Conservation (phyloP, 1,140 invertebrate genomes). For the Papilio polyxenes region DNA sequence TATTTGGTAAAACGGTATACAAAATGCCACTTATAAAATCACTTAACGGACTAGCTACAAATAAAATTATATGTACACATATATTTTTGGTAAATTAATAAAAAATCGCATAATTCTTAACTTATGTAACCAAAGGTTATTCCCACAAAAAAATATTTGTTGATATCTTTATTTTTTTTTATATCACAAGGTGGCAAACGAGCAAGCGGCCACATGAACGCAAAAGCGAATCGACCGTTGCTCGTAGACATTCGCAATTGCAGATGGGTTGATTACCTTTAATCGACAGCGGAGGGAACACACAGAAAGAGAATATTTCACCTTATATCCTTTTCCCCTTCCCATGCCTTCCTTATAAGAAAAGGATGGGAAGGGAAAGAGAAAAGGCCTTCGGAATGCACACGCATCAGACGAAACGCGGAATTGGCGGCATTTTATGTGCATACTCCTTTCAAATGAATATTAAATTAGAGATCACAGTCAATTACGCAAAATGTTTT, state of each 20-base stretch:
- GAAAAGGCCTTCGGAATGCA: too few relatives aligned
- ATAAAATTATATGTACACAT: constrained; percentile 48
- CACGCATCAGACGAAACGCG: too few relatives aligned
- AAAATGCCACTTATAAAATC: constrained; percentile 45
- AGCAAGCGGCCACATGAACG: too few relatives aligned
- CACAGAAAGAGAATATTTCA: too few relatives aligned
- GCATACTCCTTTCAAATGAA: not conserved
- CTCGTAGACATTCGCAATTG: too few relatives aligned
- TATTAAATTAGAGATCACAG: not conserved
- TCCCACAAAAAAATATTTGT: constrained; percentile 5
- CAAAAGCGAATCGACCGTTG: too few relatives aligned
- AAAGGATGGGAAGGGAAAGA: too few relatives aligned
- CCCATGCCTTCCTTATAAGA: not conserved
- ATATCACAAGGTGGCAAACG: too few relatives aligned
- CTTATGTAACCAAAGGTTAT: constrained; percentile 36
- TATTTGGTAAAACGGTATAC: constrained; percentile 39
- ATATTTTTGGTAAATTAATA: constrained; percentile 48
- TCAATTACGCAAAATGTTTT: not conserved
- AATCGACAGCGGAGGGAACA: too few relatives aligned
- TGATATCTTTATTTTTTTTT: not conserved
- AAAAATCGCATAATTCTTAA: constrained; percentile 43
- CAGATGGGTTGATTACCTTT: too few relatives aligned
- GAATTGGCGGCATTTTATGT: not conserved
- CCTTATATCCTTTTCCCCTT: not conserved
- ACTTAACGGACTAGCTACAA: constrained; percentile 42